These are phyloP conservation scores for Antheraea pernyi DNA, from an alignment of 1,140 invertebrate genomes.

Conservation along the genomic window DNA sequence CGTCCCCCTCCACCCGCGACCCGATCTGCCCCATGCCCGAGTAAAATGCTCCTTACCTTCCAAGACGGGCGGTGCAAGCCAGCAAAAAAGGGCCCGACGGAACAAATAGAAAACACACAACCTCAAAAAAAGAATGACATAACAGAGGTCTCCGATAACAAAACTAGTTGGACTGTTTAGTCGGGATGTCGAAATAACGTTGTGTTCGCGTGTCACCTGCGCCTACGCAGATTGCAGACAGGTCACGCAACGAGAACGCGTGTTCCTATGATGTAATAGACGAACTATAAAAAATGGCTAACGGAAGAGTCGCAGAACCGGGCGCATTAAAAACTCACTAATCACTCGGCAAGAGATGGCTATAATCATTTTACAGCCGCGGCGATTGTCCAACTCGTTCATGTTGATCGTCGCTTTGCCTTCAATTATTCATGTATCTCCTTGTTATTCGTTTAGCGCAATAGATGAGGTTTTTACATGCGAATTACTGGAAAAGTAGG, in stretches of 20 bases:
- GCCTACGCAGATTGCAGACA: conserved; percentile 60
- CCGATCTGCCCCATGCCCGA: conserved; percentile 33
- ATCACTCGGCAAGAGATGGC: conserved; percentile 39
- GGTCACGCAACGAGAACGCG: conserved; percentile 45
- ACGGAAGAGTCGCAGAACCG: conserved; percentile 59
- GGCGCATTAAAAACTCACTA: conserved; percentile 38
- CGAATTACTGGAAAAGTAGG: conserved; percentile 36
- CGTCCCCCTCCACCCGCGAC: conserved; percentile 37
- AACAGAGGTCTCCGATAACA: conserved; percentile 66
- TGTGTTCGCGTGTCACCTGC: conserved; percentile 68
- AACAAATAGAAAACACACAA: conserved; percentile 73
- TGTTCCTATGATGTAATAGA: conserved; percentile 65
- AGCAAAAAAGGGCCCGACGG: conserved; percentile 72
- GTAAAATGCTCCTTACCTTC: conserved; percentile 67
- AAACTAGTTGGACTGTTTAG: conserved; percentile 55
- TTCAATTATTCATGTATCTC: conserved; percentile 41
- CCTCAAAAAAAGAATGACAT: conserved; percentile 44
- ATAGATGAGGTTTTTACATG: conserved; percentile 40
- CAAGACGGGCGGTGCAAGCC: conserved; percentile 58
- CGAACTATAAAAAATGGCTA: conserved; percentile 53
- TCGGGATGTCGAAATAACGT: conserved; percentile 46
- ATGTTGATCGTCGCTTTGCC: conserved; percentile 18
- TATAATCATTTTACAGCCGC: conserved; percentile 26
- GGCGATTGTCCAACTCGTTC: conserved; percentile 11
- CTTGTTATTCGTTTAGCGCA: conserved; percentile 31